Conservation (phyloP, 92 coral and sea anemone genomes). For the Bergia sp. region DNA sequence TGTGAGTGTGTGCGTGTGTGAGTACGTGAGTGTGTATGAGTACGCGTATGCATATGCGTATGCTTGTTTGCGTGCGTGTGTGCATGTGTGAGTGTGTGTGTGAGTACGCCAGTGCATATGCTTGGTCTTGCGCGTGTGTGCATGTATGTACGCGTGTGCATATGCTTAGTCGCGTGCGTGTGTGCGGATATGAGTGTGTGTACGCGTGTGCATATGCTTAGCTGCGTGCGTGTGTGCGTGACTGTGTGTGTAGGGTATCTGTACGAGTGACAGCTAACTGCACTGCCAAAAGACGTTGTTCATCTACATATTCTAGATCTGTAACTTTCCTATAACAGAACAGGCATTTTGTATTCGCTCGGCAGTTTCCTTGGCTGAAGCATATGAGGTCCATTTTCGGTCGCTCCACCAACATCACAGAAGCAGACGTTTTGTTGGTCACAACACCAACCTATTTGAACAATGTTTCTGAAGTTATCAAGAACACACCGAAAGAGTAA, state of each 20-base stretch:
- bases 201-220: not conserved
- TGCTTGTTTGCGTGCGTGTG: not conserved
- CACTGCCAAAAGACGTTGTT: too few relatives aligned
- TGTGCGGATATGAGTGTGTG: not conserved
- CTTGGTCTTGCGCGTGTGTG: too few relatives aligned
- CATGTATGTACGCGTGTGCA: too few relatives aligned
- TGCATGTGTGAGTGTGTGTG: not conserved
- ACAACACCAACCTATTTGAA: slow-evolving; percentile 85
- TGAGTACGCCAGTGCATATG: too few relatives aligned
- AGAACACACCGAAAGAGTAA: slow-evolving; percentile 86
- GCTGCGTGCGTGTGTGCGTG: not conserved
- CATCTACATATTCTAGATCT: too few relatives aligned
- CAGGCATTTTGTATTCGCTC: not conserved
- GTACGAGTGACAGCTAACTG: too few relatives aligned
- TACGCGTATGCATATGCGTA: not conserved
- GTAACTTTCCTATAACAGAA: too few relatives aligned
- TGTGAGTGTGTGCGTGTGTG: too few relatives aligned
- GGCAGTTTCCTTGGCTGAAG: slow-evolving; percentile 92
- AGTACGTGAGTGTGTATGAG: too few relatives aligned
- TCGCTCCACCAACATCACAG: slow-evolving; percentile 76
- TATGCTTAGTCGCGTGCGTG: too few relatives aligned
- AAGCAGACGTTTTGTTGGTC: slow-evolving; percentile 90
- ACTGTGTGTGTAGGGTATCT: not conserved
- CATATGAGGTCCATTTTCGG: slow-evolving; percentile 85
- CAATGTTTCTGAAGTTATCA: slow-evolving; percentile 70